Percentiles rank a stretch among this genome's conserved stretches.
These are phyloP conservation scores for Poecilia picta DNA, from an alignment of 2,797 vertebrate genomes.

Conservation along the genomic window DNA sequence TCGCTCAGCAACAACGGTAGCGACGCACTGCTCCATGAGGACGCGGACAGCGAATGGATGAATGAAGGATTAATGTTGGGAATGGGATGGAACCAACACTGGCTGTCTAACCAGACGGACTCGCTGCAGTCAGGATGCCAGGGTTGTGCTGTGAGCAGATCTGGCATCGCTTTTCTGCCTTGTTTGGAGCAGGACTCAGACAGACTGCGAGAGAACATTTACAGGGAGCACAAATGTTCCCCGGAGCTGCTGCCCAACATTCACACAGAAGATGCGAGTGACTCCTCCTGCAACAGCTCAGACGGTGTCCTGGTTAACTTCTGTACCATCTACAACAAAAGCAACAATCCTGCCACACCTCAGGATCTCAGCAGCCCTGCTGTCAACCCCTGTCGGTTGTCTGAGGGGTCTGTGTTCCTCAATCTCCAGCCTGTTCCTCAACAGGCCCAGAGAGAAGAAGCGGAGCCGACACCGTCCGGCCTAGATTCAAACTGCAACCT, in stretches of 20 bases:
- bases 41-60: slow-evolving; percentile 43
- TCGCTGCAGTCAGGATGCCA: slow-evolving; percentile 76
- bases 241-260: slow-evolving; percentile 80
- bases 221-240: slow-evolving; percentile 69
- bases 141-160: slow-evolving; percentile 59
- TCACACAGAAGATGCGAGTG: slow-evolving; percentile 85
- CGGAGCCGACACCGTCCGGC: slow-evolving; percentile 64
- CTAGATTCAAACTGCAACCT: slow-evolving; percentile 94
- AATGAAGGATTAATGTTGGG: slow-evolving; percentile 44
- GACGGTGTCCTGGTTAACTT: slow-evolving; percentile 95
- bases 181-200: slow-evolving; percentile 58
- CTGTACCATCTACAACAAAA: slow-evolving; percentile 92
- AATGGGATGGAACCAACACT: slow-evolving; percentile 57
- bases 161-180: slow-evolving; percentile 71
- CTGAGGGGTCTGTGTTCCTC: slow-evolving; percentile 70
- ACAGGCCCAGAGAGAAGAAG: slow-evolving; percentile 44
- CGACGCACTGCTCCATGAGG: slow-evolving; percentile 42
- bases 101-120: slow-evolving; percentile 54
- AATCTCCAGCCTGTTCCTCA: slow-evolving; percentile 67
- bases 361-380: slow-evolving; percentile 82
- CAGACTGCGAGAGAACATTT: slow-evolving; percentile 67
- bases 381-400: slow-evolving; percentile 71
- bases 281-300: slow-evolving; percentile 95
- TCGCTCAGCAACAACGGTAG: slow-evolving; percentile 73
- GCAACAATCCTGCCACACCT: slow-evolving; percentile 85